A percentile compares a stretch with the other conserved stretches of the same genome.
These are phyloP conservation scores for Nyleta sp. DNA, from an alignment of 2,888 invertebrate species.

Conservation along the genomic window DNA sequence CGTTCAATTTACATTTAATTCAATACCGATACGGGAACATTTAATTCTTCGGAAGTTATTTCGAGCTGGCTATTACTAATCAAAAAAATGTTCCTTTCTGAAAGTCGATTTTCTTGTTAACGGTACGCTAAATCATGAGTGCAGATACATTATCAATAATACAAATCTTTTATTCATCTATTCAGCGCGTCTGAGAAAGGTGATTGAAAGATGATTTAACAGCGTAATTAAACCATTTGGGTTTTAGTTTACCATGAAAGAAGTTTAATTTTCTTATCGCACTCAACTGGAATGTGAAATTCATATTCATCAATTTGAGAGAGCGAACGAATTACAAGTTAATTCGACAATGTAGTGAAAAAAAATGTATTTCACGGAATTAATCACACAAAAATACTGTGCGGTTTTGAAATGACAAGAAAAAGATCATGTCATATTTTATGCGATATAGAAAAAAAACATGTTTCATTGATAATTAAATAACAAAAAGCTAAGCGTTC, in stretches of 20 bases:
- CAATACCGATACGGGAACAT: constrained; percentile 14
- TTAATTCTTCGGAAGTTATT: constrained; percentile 14
- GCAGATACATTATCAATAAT: constrained; percentile 15
- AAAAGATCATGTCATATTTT: too few species aligned
- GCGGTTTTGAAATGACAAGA: too few species aligned
- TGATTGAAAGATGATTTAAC: not conserved
- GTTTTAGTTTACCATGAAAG: not conserved
- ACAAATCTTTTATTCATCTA: constrained; percentile 27
- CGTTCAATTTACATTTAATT: constrained; percentile 40
- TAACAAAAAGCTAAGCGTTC: too few species aligned
- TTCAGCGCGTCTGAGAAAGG: not conserved
- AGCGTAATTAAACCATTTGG: not conserved
- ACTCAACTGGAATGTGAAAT: not conserved
- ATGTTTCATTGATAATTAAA: too few species aligned
- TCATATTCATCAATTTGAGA: too few species aligned
- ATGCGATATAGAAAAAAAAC: too few species aligned
- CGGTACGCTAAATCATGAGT: constrained; percentile 24
- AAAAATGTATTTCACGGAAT: too few species aligned
- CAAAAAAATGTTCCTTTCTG: constrained; percentile 1
- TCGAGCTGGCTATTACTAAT: not conserved
- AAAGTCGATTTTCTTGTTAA: constrained; percentile 30
- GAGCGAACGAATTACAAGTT: too few species aligned
- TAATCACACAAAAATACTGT: too few species aligned
- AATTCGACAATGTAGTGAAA: too few species aligned
- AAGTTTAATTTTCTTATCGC: too few species aligned